Base-by-base conservation (phyloP, 2,113 vertebrate species). In the Ictalurus furcatus region DNA sequence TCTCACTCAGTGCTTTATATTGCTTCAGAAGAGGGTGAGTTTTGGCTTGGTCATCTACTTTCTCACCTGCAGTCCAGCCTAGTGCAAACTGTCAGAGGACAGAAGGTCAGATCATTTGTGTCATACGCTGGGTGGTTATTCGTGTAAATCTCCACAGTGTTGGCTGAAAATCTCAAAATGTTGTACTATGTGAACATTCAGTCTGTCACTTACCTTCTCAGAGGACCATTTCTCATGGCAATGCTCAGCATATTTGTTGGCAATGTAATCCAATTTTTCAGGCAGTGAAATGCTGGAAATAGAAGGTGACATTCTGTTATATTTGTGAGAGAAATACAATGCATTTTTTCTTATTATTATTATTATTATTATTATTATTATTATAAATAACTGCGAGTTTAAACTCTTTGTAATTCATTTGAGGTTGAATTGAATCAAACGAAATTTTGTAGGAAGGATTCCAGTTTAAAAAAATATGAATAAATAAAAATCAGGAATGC, bases 191-290 rank as follows among this genome's bases (percentile, higher is more conserved):
- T 40, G 21, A n/a, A 48, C 61, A 86, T 14, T 11, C 61, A 58
- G 17, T 17, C 61, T 40, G 23, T 58, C 3, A 93, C 96, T n/a
- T 93, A 99, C 98, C 97, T 99, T 99, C 91, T 99, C 98, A 92
- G 96, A 97, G 90, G 97, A 96, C 98, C 98, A 99, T 94, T 97
- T 98, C 89, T 99, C 97, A 84, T 99, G 98, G 91, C 97, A 97
- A 94, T 99, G 97, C 93, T 99, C 98, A 74, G 98, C 98, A 89
- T 97, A 98, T 94, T 98, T 99, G 95, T 96, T 98, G 92, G 97
- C 96, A 88, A 99, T 96, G 91, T 96, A 97, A 84, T 99, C 98
- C 95, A 99, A 80, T 94, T 99, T 99, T 95, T 99, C 98, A 94
- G 98, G 98, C 92, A 99, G 95, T 83, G 97, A 96, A 92, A 98